phyloP scores from a whole-genome alignment of 2,113 vertebrate genomes.

The Atherinomorus stipes region DNA sequence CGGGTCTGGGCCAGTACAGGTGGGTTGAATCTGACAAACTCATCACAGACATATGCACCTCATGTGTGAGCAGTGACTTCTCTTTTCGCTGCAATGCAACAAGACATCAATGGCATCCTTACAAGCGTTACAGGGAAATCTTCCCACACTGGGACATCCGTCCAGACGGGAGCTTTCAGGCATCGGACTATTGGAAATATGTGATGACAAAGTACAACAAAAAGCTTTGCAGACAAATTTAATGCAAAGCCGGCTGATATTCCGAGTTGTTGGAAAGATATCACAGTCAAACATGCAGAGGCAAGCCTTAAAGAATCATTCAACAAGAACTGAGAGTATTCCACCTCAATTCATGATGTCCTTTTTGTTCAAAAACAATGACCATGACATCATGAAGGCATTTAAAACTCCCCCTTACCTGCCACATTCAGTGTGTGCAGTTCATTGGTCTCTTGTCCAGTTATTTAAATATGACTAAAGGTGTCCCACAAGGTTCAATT shows the following conservation, averaged over 20 bases:
- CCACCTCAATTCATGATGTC: too few relatives aligned
- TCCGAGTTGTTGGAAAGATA: constrained; percentile 52
- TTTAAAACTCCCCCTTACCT: too few relatives aligned
- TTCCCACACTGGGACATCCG: constrained; percentile 76
- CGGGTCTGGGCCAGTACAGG: constrained; percentile 13
- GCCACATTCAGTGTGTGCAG: too few relatives aligned
- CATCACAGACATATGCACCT: constrained; percentile 43
- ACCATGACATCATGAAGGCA: too few relatives aligned
- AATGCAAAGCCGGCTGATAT: constrained; percentile 49
- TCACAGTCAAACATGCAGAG: constrained; percentile 50
- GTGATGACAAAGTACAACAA: constrained; percentile 65
- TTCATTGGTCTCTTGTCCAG: too few relatives aligned
- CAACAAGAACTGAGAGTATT: constrained; percentile 54
- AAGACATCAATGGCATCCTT: rapidly evolving
- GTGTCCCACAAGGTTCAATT: too few relatives aligned
- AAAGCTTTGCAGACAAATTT: constrained; percentile 47
- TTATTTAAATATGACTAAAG: too few relatives aligned
- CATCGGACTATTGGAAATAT: constrained; percentile 82
- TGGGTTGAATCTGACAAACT: rapidly evolving
- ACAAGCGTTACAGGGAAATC: constrained; percentile 60
- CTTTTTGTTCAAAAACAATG: too few relatives aligned
- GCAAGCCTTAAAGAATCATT: constrained; percentile 67
- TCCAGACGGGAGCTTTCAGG: constrained; percentile 70
- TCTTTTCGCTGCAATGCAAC: rapidly evolving
- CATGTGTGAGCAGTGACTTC: not conserved